Percentiles rank a stretch among this genome's conserved stretches.
These are phyloP conservation scores for Euwallacea similis DNA, from an alignment of 1,140 invertebrate species.

Conservation along the genomic window DNA sequence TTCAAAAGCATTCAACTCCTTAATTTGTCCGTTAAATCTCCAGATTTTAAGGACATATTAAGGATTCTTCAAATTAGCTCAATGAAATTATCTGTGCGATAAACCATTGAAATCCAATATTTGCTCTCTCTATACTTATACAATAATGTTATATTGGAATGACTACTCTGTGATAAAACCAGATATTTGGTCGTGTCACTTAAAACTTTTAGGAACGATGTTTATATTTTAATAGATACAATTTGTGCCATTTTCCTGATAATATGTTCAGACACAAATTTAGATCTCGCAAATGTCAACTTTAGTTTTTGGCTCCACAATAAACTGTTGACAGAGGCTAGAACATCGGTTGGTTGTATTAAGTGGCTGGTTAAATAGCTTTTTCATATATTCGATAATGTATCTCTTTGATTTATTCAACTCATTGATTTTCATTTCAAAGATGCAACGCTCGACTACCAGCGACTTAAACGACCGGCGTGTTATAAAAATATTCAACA, in stretches of 20 bases:
- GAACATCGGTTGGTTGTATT: slow-evolving; percentile 13
- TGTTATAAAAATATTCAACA: background rate
- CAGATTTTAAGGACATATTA: no score
- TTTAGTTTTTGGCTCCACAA: background rate
- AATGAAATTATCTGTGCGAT: no score
- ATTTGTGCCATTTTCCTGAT: slow-evolving; percentile 33
- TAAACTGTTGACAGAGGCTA: slow-evolving; percentile 31
- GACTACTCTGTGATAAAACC: slow-evolving; percentile 27
- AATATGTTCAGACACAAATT: slow-evolving; percentile 34
- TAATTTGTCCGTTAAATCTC: no score
- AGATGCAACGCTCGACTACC: slow-evolving; percentile 12
- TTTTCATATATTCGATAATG: background rate
- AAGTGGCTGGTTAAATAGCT: slow-evolving; percentile 33
- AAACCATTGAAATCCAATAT: slow-evolving; percentile 10
- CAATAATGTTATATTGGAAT: slow-evolving; percentile 26
- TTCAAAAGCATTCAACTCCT: no score
- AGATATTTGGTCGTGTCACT: slow-evolving; percentile 27
- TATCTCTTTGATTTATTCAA: background rate
- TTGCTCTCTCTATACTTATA: slow-evolving; percentile 30
- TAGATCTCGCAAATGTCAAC: slow-evolving; percentile 26
- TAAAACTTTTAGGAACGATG: slow-evolving; percentile 28
- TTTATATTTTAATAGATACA: slow-evolving; percentile 13
- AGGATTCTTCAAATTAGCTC: no score
- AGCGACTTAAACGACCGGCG: slow-evolving; percentile 29
- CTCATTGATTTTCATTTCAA: slow-evolving; percentile 11